Evolutionary conservation across 2,797 vertebrate genomes (phyloP).

Genomic region (Semaprochilodus insignis): DNA sequence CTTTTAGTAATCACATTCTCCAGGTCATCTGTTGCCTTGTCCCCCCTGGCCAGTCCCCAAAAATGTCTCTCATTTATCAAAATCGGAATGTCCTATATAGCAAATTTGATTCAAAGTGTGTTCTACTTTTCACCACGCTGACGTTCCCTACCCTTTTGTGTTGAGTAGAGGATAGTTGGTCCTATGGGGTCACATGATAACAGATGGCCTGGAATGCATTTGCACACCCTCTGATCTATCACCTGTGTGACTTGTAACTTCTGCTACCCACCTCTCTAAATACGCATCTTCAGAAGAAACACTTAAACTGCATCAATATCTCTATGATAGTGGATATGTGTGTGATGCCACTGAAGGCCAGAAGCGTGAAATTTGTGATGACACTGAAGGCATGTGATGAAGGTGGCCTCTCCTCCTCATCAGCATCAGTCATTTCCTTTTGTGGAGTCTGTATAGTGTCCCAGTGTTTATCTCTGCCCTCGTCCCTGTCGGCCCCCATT

Average conservation of each 20-base stretch:
- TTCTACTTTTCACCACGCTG: too few relatives aligned
- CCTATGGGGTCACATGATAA: constrained; percentile 76
- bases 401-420: constrained; percentile 7
- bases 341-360: constrained; percentile 21
- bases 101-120: not conserved
- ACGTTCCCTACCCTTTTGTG: constrained; percentile 9
- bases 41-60: constrained; percentile 61
- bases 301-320: not conserved
- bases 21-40: constrained; percentile 76
- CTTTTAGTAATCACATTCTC: constrained; percentile 56
- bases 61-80: not conserved
- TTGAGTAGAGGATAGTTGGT: constrained; percentile 24
- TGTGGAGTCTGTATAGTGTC: not conserved
- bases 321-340: not conserved
- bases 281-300: not conserved
- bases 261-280: constrained; percentile 22
- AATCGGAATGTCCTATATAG: not conserved
- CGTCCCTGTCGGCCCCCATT: not conserved
- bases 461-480: not conserved
- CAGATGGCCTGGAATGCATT: constrained; percentile 69
- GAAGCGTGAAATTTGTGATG: constrained; percentile 11
- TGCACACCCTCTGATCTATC: constrained; percentile 43
- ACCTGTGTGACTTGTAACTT: constrained; percentile 33
- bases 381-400: constrained; percentile 28
- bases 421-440: constrained; percentile 5